A percentile compares a stretch with the other conserved stretches of the same genome.
phyloP scores from a whole-genome alignment of 1,140 invertebrate species.

The Choristoneura fumiferana region DNA sequence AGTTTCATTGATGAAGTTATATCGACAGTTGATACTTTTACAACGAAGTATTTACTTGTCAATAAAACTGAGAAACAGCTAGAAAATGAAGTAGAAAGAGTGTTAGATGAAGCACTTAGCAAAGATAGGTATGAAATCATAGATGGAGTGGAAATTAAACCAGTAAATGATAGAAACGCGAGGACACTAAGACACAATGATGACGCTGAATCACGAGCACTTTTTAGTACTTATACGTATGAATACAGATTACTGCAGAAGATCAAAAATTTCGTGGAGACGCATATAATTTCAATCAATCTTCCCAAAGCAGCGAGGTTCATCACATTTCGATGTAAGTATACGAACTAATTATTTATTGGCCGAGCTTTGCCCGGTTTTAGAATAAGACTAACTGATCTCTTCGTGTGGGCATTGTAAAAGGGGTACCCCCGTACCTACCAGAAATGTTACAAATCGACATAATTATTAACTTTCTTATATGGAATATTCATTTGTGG shows the following conservation, averaged over 20 bases:
- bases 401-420: too few relatives aligned
- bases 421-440: too few relatives aligned
- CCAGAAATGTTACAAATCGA: too few relatives aligned
- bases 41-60: conserved; percentile 50
- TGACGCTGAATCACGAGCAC: conserved; percentile 45
- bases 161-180: conserved; percentile 20
- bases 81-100: conserved; percentile 50
- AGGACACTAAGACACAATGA: neutral
- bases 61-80: conserved; percentile 56
- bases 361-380: too few relatives aligned
- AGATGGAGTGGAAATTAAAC: conserved; percentile 64
- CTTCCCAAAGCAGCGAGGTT: conserved; percentile 79
- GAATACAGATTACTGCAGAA: conserved; percentile 68
- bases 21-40: conserved; percentile 42
- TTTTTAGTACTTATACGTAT: conserved; percentile 67
- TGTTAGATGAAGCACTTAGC: conserved; percentile 48
- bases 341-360: conserved; percentile 4
- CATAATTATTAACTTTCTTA: too few relatives aligned
- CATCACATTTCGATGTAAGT: conserved; percentile 77
- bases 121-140: conserved; percentile 58
- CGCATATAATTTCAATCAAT: conserved; percentile 77
- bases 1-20: conserved; percentile 47
- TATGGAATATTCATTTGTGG: too few relatives aligned
- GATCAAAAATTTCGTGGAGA: conserved; percentile 69
- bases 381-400: too few relatives aligned